phyloP scores from a whole-genome alignment of 2,797 vertebrate species.

The Hemitrygon akajei region DNA sequence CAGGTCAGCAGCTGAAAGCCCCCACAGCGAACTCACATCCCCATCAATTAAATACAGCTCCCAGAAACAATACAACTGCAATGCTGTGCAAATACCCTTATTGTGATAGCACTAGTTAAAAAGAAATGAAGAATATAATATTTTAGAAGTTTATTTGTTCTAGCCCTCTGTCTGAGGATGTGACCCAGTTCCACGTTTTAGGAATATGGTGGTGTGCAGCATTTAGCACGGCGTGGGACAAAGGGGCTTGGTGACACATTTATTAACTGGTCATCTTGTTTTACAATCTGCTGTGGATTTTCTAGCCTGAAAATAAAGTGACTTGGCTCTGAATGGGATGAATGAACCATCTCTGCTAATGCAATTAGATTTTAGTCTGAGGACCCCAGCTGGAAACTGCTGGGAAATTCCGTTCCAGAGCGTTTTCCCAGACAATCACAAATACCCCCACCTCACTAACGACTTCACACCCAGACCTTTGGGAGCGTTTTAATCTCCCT shows the following conservation, averaged over 20 bases:
- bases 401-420: neutral
- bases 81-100: neutral
- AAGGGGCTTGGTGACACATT: neutral
- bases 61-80: neutral
- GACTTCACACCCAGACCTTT: slow-evolving; percentile 4
- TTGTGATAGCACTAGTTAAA: neutral
- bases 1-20: slow-evolving; percentile 8
- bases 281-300: neutral
- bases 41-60: neutral
- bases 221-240: too few relatives aligned
- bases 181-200: neutral
- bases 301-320: neutral
- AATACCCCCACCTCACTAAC: neutral
- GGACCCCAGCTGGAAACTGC: slow-evolving; percentile 26
- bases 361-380: neutral
- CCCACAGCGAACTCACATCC: neutral
- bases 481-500: neutral
- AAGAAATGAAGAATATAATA: neutral
- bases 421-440: slow-evolving; percentile 23
- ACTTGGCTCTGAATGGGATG: neutral
- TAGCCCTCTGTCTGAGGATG: neutral
- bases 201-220: neutral
- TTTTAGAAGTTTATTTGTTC: neutral
- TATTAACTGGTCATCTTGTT: neutral
- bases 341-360: neutral